These are phyloP conservation scores for Cnemophilus loriae DNA, from an alignment of 2,113 vertebrate species.

Conservation along the genomic window DNA sequence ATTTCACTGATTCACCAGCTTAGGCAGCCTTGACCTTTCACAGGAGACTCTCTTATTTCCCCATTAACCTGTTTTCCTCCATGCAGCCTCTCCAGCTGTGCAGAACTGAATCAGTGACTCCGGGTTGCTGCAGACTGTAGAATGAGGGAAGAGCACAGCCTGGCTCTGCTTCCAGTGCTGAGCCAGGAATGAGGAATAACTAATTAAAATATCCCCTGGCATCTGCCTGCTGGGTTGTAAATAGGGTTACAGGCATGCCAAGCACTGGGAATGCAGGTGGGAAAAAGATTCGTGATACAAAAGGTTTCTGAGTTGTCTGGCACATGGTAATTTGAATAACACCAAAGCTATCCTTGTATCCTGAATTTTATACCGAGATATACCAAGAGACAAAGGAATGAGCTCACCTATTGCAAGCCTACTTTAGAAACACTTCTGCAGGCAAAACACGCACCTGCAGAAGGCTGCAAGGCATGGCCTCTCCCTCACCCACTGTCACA, in stretches of 20 bases:
- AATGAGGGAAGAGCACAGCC: background rate
- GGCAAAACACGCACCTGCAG: background rate
- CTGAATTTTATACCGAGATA: background rate
- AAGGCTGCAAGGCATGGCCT: background rate
- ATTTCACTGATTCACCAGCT: background rate
- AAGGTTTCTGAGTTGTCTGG: background rate
- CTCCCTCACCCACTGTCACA: background rate
- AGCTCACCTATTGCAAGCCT: background rate
- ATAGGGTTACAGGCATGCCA: background rate
- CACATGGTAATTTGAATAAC: background rate
- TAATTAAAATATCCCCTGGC: background rate
- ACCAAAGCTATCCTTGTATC: background rate
- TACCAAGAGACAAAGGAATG: background rate
- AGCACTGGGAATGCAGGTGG: background rate
- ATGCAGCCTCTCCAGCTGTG: background rate
- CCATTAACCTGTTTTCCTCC: background rate
- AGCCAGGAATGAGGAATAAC: background rate
- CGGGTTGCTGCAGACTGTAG: rapidly evolving
- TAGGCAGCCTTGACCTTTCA: background rate
- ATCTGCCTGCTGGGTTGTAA: background rate
- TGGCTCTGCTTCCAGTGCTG: background rate
- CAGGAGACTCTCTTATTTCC: background rate
- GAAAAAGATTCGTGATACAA: background rate
- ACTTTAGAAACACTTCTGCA: background rate
- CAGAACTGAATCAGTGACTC: background rate